Percentiles rank a stretch among this genome's conserved stretches.
Evolutionary conservation across 2,113 vertebrate genomes (phyloP).

Genomic region (Pseudolaguvia tuberculata): DNA sequence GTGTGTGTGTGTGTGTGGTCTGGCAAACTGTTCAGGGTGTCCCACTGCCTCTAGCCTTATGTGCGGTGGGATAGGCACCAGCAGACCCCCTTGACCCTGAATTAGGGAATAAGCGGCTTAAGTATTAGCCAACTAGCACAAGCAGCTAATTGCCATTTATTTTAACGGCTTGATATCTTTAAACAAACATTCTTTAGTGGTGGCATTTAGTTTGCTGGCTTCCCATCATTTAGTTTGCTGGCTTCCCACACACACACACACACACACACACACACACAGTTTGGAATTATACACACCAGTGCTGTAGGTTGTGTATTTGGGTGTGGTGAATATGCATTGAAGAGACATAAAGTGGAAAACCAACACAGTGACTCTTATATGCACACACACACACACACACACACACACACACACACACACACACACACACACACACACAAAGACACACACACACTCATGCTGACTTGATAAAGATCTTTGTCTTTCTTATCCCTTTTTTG

Average conservation of each 20-base stretch:
- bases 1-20: no score
- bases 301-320: slow-evolving; percentile 30
- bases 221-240: slow-evolving; percentile 34
- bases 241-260: slow-evolving; percentile 5
- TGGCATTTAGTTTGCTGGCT: background rate
- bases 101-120: no score
- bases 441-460: background rate
- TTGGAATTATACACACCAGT: slow-evolving; percentile 38
- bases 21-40: no score
- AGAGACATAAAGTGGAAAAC: slow-evolving; percentile 1
- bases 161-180: background rate
- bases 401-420: background rate
- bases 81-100: no score
- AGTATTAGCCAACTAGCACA: no score
- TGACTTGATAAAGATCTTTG: background rate
- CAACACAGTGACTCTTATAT: background rate
- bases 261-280: slow-evolving; percentile 15
- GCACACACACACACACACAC: background rate
- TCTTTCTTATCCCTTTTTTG: background rate
- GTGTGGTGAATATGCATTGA: slow-evolving; percentile 17
- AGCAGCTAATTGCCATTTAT: no score
- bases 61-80: no score
- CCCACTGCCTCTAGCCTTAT: no score
- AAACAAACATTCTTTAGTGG: no score
- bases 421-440: slow-evolving; percentile 21